A percentile compares a stretch with the other conserved stretches of the same genome.
phyloP scores from a whole-genome alignment of 2,888 invertebrate genomes.

The Crocallis elinguaria region DNA sequence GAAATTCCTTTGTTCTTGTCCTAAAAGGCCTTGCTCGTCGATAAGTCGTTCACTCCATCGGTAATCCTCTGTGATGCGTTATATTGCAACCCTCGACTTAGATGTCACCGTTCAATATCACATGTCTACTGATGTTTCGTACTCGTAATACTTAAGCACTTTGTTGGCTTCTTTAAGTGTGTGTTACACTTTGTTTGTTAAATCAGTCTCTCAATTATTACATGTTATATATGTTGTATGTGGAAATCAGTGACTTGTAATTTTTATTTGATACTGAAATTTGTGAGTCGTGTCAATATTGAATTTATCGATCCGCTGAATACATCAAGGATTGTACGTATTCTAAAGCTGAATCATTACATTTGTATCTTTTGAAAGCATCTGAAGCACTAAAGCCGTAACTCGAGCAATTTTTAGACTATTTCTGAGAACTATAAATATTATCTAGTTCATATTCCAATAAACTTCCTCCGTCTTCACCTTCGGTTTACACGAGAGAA shows the following conservation, averaged over 20 bases:
- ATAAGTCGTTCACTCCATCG: constrained; percentile 23
- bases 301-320: constrained; percentile 42
- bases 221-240: neutral
- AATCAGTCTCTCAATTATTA: neutral
- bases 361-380: constrained; percentile 40
- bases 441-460: constrained; percentile 70
- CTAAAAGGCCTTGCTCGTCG: constrained; percentile 2
- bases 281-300: constrained; percentile 44
- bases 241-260: constrained; percentile 30
- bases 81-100: constrained; percentile 22
- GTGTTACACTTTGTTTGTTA: constrained; percentile 7
- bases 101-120: constrained; percentile 28
- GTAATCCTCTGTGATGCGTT: constrained; percentile 21
- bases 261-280: constrained; percentile 41
- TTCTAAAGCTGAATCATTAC: constrained; percentile 32
- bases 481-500: constrained; percentile 62
- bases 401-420: constrained; percentile 73
- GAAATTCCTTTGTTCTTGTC: constrained; percentile 10
- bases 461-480: constrained; percentile 78
- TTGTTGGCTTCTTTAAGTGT: constrained; percentile 20
- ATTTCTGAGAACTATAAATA: constrained; percentile 75
- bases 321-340: constrained; percentile 39
- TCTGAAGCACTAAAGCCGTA: constrained; percentile 47
- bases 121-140: constrained; percentile 8
- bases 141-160: constrained; percentile 6